Base-by-base conservation (phyloP, 2,888 invertebrate species). In the Drosophila maculinotata region DNA sequence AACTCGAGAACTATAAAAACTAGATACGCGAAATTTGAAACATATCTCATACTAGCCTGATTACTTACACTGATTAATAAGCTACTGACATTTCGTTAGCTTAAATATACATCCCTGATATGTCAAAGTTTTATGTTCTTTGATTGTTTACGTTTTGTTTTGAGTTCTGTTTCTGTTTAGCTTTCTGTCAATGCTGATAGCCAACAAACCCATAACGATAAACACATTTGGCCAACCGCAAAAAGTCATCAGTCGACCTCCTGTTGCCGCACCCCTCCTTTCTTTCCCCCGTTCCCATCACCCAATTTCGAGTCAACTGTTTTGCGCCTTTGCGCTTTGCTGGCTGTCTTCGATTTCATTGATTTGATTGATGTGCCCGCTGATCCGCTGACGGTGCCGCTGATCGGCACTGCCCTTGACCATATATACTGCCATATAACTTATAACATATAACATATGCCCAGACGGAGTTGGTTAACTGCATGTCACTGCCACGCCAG, bases 281-380 rank as follows among this genome's bases (percentile, higher is more conserved):
- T 20, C 3, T 25, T 31, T 39, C 25, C 26, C 25, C 48, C 31
- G 31, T 25, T 26, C 3, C 26, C 1, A n/a, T n/a, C n/a, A n/a
- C 17, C 30, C 15, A 17, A 38, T 38, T 31, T 38, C 20, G 54
- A 62, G 52, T 62, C 54, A 72, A 36, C 60, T 44, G 35, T 9
- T 42, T 49, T 52, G 57, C 45, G 60, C 54, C 56, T n/a, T n/a
- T 52, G 38, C 35, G 75, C 53, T 60, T 65, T 57, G 54, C 56
- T 39, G 14, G 59, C 76, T 84, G 85, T 80, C 80, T 82, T 85
- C 79, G 84, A 74, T 81, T 87, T 76, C 87, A 87, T 72, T 80
- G 69, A 77, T 79, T 84, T 83, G 87, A 84, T 84, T 84, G 87
- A 84, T 84, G 82, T 81, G 79, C 76, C 85, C 83, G 83, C 80